A percentile compares a stretch with the other conserved stretches of the same genome.
Conservation (phyloP, 2,888 invertebrate species). For the Laothoe populi region DNA sequence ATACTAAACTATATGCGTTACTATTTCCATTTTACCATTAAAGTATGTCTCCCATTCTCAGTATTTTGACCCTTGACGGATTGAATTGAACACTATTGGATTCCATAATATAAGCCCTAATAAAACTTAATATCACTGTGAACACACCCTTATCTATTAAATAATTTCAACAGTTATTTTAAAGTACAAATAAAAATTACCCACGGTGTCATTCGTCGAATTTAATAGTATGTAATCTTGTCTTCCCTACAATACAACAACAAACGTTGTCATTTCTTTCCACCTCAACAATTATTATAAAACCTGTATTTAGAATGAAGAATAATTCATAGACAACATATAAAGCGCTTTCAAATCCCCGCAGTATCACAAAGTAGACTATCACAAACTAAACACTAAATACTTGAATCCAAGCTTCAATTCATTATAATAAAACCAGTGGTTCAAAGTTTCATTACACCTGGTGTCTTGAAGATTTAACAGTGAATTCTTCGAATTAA, state of each 20-base stretch:
- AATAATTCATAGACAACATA: slow-evolving; percentile 7
- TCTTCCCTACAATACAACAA: slow-evolving; percentile 7
- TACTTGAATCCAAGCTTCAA: background rate
- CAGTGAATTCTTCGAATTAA: background rate
- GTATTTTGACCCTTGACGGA: too few relatives aligned
- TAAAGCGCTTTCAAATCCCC: background rate
- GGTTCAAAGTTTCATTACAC: background rate
- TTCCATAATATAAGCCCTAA: too few relatives aligned
- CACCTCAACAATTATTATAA: slow-evolving; percentile 26
- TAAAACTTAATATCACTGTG: background rate
- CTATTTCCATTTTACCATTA: too few relatives aligned
- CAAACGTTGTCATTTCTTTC: slow-evolving; percentile 8
- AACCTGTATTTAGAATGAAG: slow-evolving; percentile 6
- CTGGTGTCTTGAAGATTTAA: slow-evolving; percentile 2
- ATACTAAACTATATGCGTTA: too few relatives aligned
- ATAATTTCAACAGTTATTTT: background rate
- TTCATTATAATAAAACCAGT: background rate
- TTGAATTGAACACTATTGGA: too few relatives aligned
- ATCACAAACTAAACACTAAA: background rate
- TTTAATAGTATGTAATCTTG: slow-evolving; percentile 10
- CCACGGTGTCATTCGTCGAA: background rate
- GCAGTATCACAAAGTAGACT: background rate
- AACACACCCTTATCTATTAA: background rate
- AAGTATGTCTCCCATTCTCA: too few relatives aligned
- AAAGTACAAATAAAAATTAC: background rate